Percentiles rank a stretch among this genome's conserved stretches.
Evolutionary conservation across 2,113 vertebrate species (phyloP).

Genomic region (Calonectris borealis): DNA sequence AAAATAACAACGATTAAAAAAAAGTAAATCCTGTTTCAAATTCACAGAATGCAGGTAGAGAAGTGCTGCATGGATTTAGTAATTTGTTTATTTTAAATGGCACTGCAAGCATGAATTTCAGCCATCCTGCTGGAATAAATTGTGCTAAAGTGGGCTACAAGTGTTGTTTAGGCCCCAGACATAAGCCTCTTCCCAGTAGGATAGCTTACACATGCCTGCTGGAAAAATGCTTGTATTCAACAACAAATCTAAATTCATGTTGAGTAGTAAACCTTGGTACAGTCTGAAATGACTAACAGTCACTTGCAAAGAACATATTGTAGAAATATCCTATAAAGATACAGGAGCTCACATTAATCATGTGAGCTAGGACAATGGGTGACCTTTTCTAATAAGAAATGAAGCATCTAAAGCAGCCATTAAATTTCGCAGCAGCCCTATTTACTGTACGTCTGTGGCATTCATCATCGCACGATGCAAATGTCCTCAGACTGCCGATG

Average conservation of each 20-base stretch:
- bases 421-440: conserved; percentile 46
- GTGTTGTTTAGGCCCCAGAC: conserved; percentile 31
- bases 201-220: conserved; percentile 39
- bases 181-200: conserved; percentile 40
- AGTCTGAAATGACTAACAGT: conserved; percentile 59
- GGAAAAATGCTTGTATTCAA: conserved; percentile 51
- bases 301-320: conserved; percentile 55
- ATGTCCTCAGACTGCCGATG: conserved; percentile 21
- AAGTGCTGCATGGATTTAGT: conserved; percentile 8
- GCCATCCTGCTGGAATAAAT: conserved; percentile 51
- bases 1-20: not conserved
- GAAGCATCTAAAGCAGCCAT: conserved; percentile 65
- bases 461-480: conserved; percentile 59
- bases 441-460: conserved; percentile 61
- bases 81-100: conserved; percentile 60
- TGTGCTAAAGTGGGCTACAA: conserved; percentile 48
- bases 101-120: conserved; percentile 54
- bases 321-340: conserved; percentile 64
- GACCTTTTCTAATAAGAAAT: conserved; percentile 77
- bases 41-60: conserved; percentile 26
- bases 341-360: conserved; percentile 69
- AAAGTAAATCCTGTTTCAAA: conserved; percentile 15
- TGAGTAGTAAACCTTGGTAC: conserved; percentile 47
- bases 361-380: conserved; percentile 61
- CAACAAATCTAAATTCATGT: conserved; percentile 61